A percentile compares a stretch with the other conserved stretches of the same genome.
Conservation (phyloP, 2,888 invertebrate genomes). For the Nomada goodeniana region DNA sequence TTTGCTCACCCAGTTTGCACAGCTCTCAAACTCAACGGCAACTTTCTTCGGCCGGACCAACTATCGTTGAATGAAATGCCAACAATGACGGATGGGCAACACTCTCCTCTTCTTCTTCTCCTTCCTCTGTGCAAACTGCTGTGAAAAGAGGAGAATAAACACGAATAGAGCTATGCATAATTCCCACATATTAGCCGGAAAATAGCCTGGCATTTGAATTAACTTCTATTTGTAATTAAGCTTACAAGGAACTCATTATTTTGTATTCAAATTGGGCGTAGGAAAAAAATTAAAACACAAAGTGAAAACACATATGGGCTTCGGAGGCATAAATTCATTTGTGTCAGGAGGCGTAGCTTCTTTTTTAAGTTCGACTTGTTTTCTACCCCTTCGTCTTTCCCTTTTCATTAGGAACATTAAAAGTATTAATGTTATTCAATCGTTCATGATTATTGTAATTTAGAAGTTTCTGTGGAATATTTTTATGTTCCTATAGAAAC, state of each 20-base stretch:
- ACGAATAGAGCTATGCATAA: constrained; percentile 1
- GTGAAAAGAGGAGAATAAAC: constrained; percentile 19
- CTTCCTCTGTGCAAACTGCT: constrained; percentile 49
- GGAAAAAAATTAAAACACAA: constrained; percentile 15
- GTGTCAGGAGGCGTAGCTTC: neutral
- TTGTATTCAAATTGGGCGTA: constrained; percentile 47
- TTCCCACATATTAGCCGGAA: neutral
- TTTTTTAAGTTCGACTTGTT: constrained; percentile 21
- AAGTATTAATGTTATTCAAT: neutral
- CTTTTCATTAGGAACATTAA: neutral
- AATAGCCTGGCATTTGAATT: constrained; percentile 9
- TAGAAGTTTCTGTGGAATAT: neutral
- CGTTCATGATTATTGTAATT: neutral
- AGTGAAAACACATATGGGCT: constrained; percentile 23
- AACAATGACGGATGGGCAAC: constrained; percentile 78
- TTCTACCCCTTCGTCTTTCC: neutral
- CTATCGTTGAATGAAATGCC: constrained; percentile 77
- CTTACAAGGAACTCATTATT: constrained; percentile 2
- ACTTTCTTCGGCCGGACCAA: constrained; percentile 66
- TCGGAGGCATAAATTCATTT: neutral
- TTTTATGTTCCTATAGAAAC: neutral
- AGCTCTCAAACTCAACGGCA: constrained; percentile 73
- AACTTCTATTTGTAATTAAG: constrained; percentile 20
- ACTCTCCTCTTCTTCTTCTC: constrained; percentile 29
- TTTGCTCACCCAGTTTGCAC: constrained; percentile 77